Base-by-base conservation (phyloP, 1,140 invertebrate species). In the Scaptodrosophila lebanonensis region DNA sequence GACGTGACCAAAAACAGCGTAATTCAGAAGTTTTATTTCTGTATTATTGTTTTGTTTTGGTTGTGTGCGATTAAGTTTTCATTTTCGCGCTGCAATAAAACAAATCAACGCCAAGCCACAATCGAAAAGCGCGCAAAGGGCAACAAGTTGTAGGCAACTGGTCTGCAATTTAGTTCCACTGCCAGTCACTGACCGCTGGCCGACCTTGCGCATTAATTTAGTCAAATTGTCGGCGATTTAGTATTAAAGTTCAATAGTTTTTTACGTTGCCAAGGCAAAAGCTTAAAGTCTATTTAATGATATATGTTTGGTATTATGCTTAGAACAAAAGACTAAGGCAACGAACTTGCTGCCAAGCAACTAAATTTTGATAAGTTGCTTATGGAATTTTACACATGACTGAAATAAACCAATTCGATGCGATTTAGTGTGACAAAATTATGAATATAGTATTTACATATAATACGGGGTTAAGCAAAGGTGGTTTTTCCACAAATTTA, bases 311-410 rank as follows among this genome's bases (percentile, higher is more conserved):
- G 58, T 54, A 57, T 64, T 61, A 18, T 25, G 7, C 48, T 22
- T 73, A 72, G 59, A 77, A 83, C 76, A 83, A 83, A 83, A 72
- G 77, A 83, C 67, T 83, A 72, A 50, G 39, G 40, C 62, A 52
- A 60, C 77, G 39, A 83, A 83, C 76, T 83, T 53, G 39, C 32
- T 27, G 11, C 35, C 38, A n/a, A n/a, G n/a, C n/a, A 20, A 9
- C 3, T 20, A 8, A 2, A 13, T 39, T 13, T 9, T 25, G 16
- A 38, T 22, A 44, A 44, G 27, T 13, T 29, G 12, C 36, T 13
- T n/a, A n/a, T n/a, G n/a, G n/a, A n/a, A n/a, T n/a, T n/a, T n/a
- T n/a, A n/a, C n/a, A n/a, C n/a, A n/a, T n/a, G n/a, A n/a, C n/a
- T n/a, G n/a, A n/a, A n/a, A n/a, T n/a, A n/a, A n/a, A n/a, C n/a